Evolutionary conservation across 2,113 vertebrate genomes (phyloP).

Genomic region (Recurvirostra avosetta): DNA sequence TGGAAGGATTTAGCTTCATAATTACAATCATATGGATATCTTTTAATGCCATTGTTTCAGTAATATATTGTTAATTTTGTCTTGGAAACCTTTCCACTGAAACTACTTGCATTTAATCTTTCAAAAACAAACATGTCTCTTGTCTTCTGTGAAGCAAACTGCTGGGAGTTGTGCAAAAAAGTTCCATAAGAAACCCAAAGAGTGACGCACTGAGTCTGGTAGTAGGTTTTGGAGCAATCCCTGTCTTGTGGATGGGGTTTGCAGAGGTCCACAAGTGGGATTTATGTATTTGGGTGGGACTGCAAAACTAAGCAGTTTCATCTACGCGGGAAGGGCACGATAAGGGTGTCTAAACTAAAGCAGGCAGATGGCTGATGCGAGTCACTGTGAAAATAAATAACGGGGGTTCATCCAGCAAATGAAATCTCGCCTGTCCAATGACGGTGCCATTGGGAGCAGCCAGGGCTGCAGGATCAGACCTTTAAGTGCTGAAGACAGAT

Average conservation of each 20-base stretch:
- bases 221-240: background rate
- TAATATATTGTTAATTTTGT: background rate
- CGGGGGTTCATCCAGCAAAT: background rate
- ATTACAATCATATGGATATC: constrained; percentile 1
- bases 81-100: constrained; percentile 5
- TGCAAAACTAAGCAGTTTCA: background rate
- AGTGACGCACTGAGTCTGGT: background rate
- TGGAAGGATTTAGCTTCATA: background rate
- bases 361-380: background rate
- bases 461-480: background rate
- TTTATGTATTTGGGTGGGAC: background rate
- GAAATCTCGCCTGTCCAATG: background rate
- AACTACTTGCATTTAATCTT: background rate
- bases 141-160: background rate
- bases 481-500: background rate
- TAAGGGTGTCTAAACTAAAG: background rate
- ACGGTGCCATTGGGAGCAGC: background rate
- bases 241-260: background rate
- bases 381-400: background rate
- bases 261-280: background rate
- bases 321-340: background rate
- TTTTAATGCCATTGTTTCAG: background rate
- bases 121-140: background rate
- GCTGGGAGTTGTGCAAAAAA: background rate
- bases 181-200: background rate